phyloP scores from a whole-genome alignment of 2,888 invertebrate genomes.

The Trichacis sp. region DNA sequence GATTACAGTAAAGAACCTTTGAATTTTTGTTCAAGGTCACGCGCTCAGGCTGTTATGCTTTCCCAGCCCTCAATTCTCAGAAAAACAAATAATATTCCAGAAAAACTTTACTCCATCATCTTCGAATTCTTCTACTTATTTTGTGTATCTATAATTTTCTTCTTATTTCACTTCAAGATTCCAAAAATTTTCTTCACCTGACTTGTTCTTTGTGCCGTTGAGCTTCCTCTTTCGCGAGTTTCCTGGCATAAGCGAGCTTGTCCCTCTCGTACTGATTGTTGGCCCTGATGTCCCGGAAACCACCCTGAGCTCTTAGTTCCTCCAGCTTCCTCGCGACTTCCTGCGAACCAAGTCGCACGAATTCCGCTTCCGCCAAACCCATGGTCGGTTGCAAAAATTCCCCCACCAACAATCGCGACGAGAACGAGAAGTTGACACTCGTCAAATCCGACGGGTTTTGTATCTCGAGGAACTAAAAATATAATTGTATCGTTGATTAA shows the following conservation, averaged over 20 bases:
- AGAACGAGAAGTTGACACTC: slow-evolving; percentile 93
- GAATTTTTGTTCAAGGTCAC: no score
- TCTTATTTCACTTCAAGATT: no score
- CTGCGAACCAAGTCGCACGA: slow-evolving; percentile 81
- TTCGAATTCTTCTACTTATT: no score
- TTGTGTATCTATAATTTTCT: no score
- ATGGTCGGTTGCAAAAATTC: slow-evolving; percentile 86
- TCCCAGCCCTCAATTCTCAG: no score
- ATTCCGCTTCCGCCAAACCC: slow-evolving; percentile 76
- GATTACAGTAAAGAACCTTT: not conserved
- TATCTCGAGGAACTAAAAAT: slow-evolving; percentile 61
- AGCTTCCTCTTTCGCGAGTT: slow-evolving; percentile 78
- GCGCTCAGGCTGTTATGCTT: no score
- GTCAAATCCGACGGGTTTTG: slow-evolving; percentile 74
- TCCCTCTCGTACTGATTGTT: slow-evolving; percentile 66
- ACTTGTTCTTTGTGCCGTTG: slow-evolving; percentile 70
- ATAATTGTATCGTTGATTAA: not conserved
- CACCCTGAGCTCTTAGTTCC: slow-evolving; percentile 76
- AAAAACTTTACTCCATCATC: no score
- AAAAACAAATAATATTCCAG: no score
- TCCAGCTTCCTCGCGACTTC: slow-evolving; percentile 83
- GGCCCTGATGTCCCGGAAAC: slow-evolving; percentile 71
- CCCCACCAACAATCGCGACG: slow-evolving; percentile 88
- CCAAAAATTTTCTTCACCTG: no score
- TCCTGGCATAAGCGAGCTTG: slow-evolving; percentile 74